Evolutionary conservation across 2,888 invertebrate genomes (phyloP), one percentile per base, ranked within the genome.

Genomic region (Lampropteryx suffumata): DNA sequence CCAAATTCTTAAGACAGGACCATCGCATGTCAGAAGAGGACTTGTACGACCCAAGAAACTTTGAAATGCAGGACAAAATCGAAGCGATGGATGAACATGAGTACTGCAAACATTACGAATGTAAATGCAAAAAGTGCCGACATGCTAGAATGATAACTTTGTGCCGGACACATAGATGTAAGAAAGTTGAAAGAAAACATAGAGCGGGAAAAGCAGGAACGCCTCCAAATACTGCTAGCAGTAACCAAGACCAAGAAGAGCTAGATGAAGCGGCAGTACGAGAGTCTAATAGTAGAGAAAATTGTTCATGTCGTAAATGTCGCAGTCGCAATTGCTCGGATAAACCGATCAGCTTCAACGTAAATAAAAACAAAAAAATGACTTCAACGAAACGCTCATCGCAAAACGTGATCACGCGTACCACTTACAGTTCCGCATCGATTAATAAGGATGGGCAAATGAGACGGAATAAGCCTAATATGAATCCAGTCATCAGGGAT

Each of bases 401-500:
- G 3, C 64, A 55, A n/a, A 66, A 66, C 48, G 26, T 50, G 4
- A 52, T 32, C n/a, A 12, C 48, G 12, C 41, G 47, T 32, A 26
- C 41, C 26, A 28, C 32, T 37, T 29, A 60, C 8, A 67, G 51
- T 39, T 50, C 53, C 8, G 12, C 54, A 24, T 53, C 64, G 7
- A 59, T 56, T 32, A 51, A 55, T 10, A 65, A 55, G 42, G 64
- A 57, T 55, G 49, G 56, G 13, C 64, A 57, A 54, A 46, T 32
- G n/a, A 45, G 45, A 42, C 59, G 21, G 21, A 42, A 50, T 30
- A 59, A 67, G 50, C 40, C 65, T 4, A 60, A 57, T 11, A 46
- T 81, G 10, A 79, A 84, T 60, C 88, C 89, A n/a, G 50, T 73
- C 11, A 69, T 91, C 27, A 84, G 83, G 69, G 68, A 71, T 29